These are phyloP conservation scores for Proterorhinus semilunaris DNA, from an alignment of 2,113 vertebrate genomes.

Conservation along the genomic window DNA sequence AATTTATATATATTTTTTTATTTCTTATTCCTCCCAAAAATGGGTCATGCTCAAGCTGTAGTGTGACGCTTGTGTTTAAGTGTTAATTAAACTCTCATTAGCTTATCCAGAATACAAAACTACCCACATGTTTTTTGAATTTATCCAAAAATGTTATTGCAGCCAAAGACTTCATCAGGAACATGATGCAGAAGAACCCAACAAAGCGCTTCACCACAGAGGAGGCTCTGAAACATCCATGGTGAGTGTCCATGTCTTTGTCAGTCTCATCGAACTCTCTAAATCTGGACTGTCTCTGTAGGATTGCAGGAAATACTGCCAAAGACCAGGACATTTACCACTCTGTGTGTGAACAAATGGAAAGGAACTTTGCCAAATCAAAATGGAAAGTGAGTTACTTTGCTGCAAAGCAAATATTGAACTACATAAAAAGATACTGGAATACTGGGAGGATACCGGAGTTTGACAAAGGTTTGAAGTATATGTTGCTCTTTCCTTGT, in stretches of 20 bases:
- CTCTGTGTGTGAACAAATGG: conserved; percentile 89
- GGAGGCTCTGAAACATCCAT: conserved; percentile 86
- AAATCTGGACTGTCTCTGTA: conserved; percentile 51
- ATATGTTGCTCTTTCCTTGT: conserved; percentile 16
- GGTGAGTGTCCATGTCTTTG: conserved; percentile 73
- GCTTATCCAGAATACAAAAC: too few relatives aligned
- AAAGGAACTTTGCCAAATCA: conserved; percentile 91
- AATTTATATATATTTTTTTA: too few relatives aligned
- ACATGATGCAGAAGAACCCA: conserved; percentile 88
- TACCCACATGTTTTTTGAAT: too few relatives aligned
- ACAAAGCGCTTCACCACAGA: conserved; percentile 84
- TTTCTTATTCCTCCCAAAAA: too few relatives aligned
- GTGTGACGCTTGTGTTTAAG: too few relatives aligned
- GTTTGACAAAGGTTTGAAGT: background rate
- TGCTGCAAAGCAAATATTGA: background rate
- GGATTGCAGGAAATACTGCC: conserved; percentile 88
- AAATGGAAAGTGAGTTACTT: conserved; percentile 87
- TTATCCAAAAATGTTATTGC: conserved; percentile 32
- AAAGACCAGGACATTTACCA: conserved; percentile 86
- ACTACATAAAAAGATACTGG: background rate
- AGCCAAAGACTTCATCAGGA: conserved; percentile 93
- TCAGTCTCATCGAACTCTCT: background rate
- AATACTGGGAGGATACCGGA: background rate
- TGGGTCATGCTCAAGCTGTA: too few relatives aligned
- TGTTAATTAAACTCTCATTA: too few relatives aligned